phyloP scores from a whole-genome alignment of 2,113 vertebrate genomes.

The Zapornia atra region DNA sequence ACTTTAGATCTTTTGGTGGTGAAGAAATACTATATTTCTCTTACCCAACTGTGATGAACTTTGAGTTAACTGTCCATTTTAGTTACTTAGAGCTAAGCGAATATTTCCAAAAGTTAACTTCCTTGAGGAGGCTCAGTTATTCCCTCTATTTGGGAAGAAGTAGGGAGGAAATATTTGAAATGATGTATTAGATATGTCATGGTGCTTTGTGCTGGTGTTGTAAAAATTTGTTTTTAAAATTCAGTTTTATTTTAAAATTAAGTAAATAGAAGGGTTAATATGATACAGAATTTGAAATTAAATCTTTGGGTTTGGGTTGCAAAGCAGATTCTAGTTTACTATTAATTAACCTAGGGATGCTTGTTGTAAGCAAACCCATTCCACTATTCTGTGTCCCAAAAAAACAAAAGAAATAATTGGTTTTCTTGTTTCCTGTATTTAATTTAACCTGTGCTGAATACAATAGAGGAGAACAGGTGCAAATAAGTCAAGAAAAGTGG shows the following conservation, averaged over 20 bases:
- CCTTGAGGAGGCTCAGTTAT: background rate
- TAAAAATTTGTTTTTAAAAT: background rate
- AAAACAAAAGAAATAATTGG: too few species aligned
- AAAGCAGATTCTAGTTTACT: background rate
- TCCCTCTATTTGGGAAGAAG: background rate
- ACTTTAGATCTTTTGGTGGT: background rate
- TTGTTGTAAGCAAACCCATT: background rate
- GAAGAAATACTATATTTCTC: background rate
- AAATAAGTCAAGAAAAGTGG: background rate
- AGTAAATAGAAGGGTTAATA: background rate
- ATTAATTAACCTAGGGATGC: background rate
- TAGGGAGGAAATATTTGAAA: background rate
- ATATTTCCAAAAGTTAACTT: background rate
- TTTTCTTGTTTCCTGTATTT: background rate
- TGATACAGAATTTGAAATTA: background rate
- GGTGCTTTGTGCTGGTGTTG: fast-evolving
- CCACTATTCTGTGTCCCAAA: background rate
- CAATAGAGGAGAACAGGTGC: background rate
- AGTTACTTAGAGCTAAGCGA: background rate
- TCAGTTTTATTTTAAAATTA: background rate
- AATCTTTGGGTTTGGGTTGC: background rate
- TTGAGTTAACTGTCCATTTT: background rate
- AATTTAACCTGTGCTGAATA: background rate
- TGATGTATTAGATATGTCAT: fast-evolving
- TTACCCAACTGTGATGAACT: background rate